Evolutionary conservation across 2,113 vertebrate species (phyloP).

Genomic region (Acinonyx jubatus): DNA sequence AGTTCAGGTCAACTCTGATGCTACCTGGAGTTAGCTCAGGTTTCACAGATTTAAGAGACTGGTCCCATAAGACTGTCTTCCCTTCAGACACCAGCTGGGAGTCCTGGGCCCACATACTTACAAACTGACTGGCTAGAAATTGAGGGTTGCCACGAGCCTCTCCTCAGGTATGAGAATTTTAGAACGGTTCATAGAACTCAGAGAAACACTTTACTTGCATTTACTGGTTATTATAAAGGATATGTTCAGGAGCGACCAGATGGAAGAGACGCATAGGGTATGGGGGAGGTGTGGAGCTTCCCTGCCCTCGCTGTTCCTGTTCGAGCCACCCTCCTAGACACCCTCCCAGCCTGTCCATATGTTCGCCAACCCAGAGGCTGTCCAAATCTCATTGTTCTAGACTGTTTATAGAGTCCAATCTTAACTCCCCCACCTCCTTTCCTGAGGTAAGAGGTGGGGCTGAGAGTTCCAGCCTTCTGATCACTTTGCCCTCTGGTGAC

Average conservation of each 20-base stretch:
- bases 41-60: neutral
- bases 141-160: fast-evolving
- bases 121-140: too few species aligned
- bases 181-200: neutral
- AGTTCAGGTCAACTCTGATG: neutral
- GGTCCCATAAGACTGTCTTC: neutral
- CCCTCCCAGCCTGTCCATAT: neutral
- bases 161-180: neutral
- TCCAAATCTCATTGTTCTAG: neutral
- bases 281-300: neutral
- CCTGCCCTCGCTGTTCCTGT: neutral
- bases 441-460: neutral
- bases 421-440: neutral
- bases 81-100: neutral
- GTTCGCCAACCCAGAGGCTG: neutral
- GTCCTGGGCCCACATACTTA: neutral
- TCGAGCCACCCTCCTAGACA: neutral
- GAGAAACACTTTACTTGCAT: neutral
- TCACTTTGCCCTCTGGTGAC: neutral
- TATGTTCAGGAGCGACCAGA: neutral
- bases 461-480: neutral
- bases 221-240: neutral
- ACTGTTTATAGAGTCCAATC: neutral
- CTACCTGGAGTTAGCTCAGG: neutral
- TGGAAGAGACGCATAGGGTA: neutral